Evolutionary conservation across 2,113 vertebrate species (phyloP).

Genomic region (Bothrops jararaca): DNA sequence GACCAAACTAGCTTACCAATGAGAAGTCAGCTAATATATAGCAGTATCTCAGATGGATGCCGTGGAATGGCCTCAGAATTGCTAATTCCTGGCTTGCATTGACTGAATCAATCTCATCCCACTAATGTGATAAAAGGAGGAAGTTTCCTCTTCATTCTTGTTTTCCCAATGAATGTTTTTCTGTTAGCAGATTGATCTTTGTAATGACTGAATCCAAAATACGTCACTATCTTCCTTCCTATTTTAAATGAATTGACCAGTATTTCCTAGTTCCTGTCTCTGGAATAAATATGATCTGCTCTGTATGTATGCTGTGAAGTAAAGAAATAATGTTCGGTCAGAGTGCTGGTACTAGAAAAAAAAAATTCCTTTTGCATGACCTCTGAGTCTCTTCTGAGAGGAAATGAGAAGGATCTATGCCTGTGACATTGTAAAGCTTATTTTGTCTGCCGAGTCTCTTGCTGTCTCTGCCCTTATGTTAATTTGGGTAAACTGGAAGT

Average conservation of each 20-base stretch:
- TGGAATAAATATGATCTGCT: neutral
- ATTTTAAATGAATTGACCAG: neutral
- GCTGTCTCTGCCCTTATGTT: neutral
- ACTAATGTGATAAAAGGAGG: constrained; percentile 6
- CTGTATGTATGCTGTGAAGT: neutral
- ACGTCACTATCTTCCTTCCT: neutral
- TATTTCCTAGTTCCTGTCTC: neutral
- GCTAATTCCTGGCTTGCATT: constrained; percentile 22
- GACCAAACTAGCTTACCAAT: neutral
- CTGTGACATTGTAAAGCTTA: neutral
- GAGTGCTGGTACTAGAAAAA: neutral
- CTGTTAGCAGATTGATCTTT: neutral
- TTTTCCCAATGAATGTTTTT: neutral
- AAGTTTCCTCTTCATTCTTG: constrained; percentile 4
- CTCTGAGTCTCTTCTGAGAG: neutral
- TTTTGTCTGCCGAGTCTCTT: neutral
- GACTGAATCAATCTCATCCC: constrained; percentile 1
- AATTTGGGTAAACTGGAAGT: neutral
- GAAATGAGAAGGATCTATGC: neutral
- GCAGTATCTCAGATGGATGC: neutral
- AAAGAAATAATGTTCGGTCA: neutral
- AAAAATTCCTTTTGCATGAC: neutral
- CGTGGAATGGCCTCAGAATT: constrained; percentile 14
- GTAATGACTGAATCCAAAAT: neutral
- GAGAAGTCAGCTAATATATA: constrained; percentile 18